A percentile compares a stretch with the other conserved stretches of the same genome.
These are phyloP conservation scores for Podarcis siculus DNA, from an alignment of 2,797 vertebrate species.

Conservation along the genomic window DNA sequence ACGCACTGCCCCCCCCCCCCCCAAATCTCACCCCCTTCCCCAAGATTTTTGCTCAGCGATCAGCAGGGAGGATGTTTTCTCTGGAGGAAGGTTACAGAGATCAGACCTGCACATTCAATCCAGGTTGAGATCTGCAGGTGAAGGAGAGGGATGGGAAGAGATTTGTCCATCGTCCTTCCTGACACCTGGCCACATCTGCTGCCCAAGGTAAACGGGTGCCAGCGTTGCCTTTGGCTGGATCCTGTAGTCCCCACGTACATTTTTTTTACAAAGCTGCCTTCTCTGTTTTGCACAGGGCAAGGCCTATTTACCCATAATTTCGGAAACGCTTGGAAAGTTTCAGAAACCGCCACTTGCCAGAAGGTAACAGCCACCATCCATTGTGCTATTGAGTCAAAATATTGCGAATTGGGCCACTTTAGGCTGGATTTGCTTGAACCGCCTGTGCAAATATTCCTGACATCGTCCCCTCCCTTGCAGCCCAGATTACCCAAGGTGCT, in stretches of 20 bases:
- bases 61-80: neutral
- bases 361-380: no score
- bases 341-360: neutral
- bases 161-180: no score
- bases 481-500: accelerated
- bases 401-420: neutral
- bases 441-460: no score
- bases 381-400: neutral
- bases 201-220: no score
- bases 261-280: neutral
- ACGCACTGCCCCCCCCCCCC: neutral
- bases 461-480: neutral
- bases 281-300: neutral
- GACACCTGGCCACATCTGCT: neutral
- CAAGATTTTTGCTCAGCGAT: neutral
- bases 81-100: neutral
- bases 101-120: neutral
- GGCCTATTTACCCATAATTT: neutral
- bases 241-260: neutral
- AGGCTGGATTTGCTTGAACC: neutral
- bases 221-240: no score
- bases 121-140: neutral
- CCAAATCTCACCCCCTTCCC: neutral
- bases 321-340: neutral
- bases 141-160: no score